Evolutionary conservation across 2,888 invertebrate genomes (phyloP), one percentile per base, ranked within the genome.

Genomic region (Scaptomyza tumidula): DNA sequence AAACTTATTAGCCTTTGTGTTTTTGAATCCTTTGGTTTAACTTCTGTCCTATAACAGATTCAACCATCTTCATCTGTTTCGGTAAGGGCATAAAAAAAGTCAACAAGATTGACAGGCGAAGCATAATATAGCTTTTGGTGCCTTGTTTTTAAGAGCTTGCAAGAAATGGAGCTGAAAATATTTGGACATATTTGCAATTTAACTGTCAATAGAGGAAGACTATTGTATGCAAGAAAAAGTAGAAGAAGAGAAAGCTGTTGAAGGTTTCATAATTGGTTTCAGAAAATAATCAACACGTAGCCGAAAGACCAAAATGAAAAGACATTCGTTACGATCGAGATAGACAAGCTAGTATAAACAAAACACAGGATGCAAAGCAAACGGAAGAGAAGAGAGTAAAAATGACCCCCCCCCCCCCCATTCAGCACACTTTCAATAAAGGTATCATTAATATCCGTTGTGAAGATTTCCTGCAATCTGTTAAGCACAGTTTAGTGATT

Each of bases 401-500:
- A 31, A 45, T n/a, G n/a, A n/a, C n/a, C n/a, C n/a, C n/a, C n/a
- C n/a, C n/a, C 10, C 19, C 19, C 31, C 16, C n/a, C n/a, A 14
- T 1, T 19, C 39, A 35, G 19, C 10, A 14, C 16, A 19, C 16
- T 3, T n/a, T 11, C 37, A 45, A 48, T 45, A 11, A n/a, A n/a
- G 16, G 16, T 57, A 13, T 33, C 11, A 13, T 45, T 46, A 46
- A 52, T 39, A 52, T 39, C 5, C 16, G 24, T 31, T 4, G 6
- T 10, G 13, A 33, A 37, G 45, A 24, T 48, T 45, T 46, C 6
- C 14, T 39, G 46, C 45, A 61, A 71, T 71, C 61, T 49, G 66
- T 52, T 71, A 24, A 62, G 58, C 56, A 67, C 43, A 71, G 50
- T 75, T 57, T 14, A 54, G 67, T 63, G 50, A 68, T 71, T 60